Percentiles rank a stretch among this genome's conserved stretches.
Evolutionary conservation across 1,140 invertebrate species (phyloP).

Genomic region (Asobara japonica): DNA sequence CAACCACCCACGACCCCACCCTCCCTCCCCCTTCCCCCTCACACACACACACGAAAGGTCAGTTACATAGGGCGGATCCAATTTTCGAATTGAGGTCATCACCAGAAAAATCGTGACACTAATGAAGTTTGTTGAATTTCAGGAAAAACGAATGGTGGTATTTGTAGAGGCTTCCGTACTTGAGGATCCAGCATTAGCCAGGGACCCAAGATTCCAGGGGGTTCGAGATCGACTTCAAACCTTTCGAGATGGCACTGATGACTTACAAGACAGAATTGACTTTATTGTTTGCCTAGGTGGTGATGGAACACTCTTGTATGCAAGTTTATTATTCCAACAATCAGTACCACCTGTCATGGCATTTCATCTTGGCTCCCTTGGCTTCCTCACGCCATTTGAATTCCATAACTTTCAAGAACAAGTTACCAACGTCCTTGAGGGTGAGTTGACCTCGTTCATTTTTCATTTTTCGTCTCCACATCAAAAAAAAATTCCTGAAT

Average conservation of each 20-base stretch:
- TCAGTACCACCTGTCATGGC: slow-evolving; percentile 98
- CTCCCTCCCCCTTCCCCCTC: no score
- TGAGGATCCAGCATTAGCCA: slow-evolving; percentile 80
- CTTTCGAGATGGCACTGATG: slow-evolving; percentile 89
- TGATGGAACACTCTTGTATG: slow-evolving; percentile 95
- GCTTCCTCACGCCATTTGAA: slow-evolving; percentile 95
- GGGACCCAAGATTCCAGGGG: slow-evolving; percentile 76
- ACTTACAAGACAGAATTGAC: slow-evolving; percentile 93
- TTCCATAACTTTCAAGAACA: slow-evolving; percentile 95
- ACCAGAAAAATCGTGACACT: not conserved
- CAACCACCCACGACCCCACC: no score
- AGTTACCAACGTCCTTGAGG: slow-evolving; percentile 90
- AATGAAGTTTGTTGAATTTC: slow-evolving; percentile 21
- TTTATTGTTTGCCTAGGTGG: slow-evolving; percentile 96
- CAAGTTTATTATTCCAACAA: slow-evolving; percentile 93
- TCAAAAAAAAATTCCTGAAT: not conserved
- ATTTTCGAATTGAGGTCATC: no score
- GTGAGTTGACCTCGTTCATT: slow-evolving; percentile 59
- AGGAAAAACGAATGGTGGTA: slow-evolving; percentile 95
- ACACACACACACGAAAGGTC: no score
- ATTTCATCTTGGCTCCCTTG: slow-evolving; percentile 96
- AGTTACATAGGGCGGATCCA: no score
- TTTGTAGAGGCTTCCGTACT: slow-evolving; percentile 91
- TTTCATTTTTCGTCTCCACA: not conserved
- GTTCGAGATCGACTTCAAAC: slow-evolving; percentile 88